A percentile compares a stretch with the other conserved stretches of the same genome.
phyloP scores from a whole-genome alignment of 2,888 invertebrate genomes.

The Eucera pruinosa region DNA sequence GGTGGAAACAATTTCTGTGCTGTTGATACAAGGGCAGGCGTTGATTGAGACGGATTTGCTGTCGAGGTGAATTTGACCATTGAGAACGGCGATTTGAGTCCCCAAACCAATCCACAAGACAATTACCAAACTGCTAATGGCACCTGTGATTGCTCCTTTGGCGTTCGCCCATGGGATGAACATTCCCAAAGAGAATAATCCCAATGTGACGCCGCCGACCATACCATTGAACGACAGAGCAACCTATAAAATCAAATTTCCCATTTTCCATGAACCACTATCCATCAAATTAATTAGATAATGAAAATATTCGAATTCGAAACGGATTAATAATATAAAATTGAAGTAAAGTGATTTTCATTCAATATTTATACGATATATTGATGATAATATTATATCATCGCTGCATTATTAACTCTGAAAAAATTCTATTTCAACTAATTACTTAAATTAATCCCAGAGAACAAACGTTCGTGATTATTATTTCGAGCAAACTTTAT shows the following conservation, averaged over 20 bases:
- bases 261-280: neutral
- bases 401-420: too few relatives aligned
- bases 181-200: constrained; percentile 95
- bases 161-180: constrained; percentile 94
- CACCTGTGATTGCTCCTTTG: constrained; percentile 90
- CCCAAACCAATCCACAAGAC: constrained; percentile 89
- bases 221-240: constrained; percentile 95
- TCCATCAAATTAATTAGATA: too few relatives aligned
- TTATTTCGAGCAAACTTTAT: too few relatives aligned
- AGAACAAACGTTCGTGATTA: too few relatives aligned
- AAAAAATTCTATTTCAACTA: too few relatives aligned
- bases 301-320: too few relatives aligned
- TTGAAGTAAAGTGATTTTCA: too few relatives aligned
- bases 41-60: constrained; percentile 85
- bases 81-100: constrained; percentile 87
- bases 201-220: constrained; percentile 94
- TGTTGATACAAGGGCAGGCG: constrained; percentile 85
- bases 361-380: too few relatives aligned
- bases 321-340: too few relatives aligned
- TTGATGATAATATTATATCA: too few relatives aligned
- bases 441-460: too few relatives aligned
- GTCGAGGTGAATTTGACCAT: constrained; percentile 82
- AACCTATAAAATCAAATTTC: constrained; percentile 84
- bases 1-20: constrained; percentile 32
- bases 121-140: constrained; percentile 86